Conservation (phyloP, 2,113 vertebrate genomes). For the Toxostoma redivivum region DNA sequence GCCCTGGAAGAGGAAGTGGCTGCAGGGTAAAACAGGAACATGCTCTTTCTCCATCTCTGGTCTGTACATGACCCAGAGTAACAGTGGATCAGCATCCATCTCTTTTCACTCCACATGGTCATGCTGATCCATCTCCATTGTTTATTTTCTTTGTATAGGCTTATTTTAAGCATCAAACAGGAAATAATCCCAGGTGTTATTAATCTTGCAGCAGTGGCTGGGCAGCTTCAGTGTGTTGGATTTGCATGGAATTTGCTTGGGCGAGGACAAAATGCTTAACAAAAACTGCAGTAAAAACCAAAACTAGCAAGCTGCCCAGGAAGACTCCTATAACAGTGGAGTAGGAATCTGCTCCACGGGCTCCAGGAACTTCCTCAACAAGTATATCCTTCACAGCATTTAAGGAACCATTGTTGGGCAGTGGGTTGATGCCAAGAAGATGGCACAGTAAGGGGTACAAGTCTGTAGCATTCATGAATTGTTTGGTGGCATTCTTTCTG, state of each 20-base stretch:
- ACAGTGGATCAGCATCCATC: background rate
- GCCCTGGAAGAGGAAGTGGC: background rate
- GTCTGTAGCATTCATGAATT: slow-evolving; percentile 82
- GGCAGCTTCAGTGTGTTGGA: slow-evolving; percentile 79
- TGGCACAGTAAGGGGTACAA: slow-evolving; percentile 90
- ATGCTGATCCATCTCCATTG: background rate
- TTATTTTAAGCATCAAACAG: background rate
- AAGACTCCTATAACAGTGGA: slow-evolving; percentile 76
- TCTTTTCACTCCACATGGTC: background rate
- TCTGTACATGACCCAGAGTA: background rate
- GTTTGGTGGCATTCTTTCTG: slow-evolving; percentile 77
- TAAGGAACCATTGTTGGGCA: slow-evolving; percentile 88
- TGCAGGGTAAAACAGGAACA: background rate
- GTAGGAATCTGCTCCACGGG: slow-evolving; percentile 52
- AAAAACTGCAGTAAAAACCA: slow-evolving; percentile 80
- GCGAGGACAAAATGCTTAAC: slow-evolving; percentile 77
- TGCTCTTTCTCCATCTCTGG: background rate
- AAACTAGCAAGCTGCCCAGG: slow-evolving; percentile 78
- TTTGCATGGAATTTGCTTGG: slow-evolving; percentile 72
- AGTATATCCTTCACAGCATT: slow-evolving; percentile 78
- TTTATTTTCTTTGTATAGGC: background rate
- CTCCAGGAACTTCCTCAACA: slow-evolving; percentile 19
- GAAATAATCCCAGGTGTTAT: background rate
- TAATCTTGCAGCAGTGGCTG: slow-evolving; percentile 83
- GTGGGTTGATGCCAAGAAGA: slow-evolving; percentile 76